Evolutionary conservation across 2,797 vertebrate species (phyloP), one percentile per base, ranked within the genome.

Genomic region (Tapirus indicus): DNA sequence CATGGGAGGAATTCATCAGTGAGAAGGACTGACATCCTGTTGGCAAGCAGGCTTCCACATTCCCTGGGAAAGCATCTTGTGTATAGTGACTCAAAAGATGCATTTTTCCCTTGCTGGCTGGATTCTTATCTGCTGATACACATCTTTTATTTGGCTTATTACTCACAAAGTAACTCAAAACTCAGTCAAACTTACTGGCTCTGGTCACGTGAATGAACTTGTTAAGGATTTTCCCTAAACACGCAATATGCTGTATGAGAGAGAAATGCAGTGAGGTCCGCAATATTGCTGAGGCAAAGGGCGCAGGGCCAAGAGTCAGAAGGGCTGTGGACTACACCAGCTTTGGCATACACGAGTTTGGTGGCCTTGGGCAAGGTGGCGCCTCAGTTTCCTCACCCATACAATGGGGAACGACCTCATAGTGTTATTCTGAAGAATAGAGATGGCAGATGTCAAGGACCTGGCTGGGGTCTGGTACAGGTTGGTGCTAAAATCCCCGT

Each of bases 311-410:
- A 1, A 13, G 1, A 4, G 1, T 5, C 56, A 32, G 60, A 27
- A 27, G 4, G 5, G 17, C 52, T 18, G 10, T 1, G 5, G 2
- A 56, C 38, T 29, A 1, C 5, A 0, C 0, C 12, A 8, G 38
- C 14, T 5, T 14, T 47, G 6, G 2, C 0, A 0, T 0, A 11
- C 20, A 6, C 0, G 5, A 3, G 9, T 1, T 56, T 0, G 3
- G 1, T 27, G 41, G 7, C 14, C 52, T 49, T 27, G 12, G 58
- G 23, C 14, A 29, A 88, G 52, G 47, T 1, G 16, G 8, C 0
- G 2, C 20, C 54, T 72, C 14, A 3, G 20, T 72, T n/a, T 78
- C 69, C 74, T 77, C 47, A 13, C 2, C 16, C 16, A 4, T 20
- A 20, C n/a, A 21, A 60, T 38, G 17, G 49, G 13, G 25, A 71